Evolutionary conservation across 1,140 invertebrate genomes (phyloP).

Genomic region (Pollicipes pollicipes): DNA sequence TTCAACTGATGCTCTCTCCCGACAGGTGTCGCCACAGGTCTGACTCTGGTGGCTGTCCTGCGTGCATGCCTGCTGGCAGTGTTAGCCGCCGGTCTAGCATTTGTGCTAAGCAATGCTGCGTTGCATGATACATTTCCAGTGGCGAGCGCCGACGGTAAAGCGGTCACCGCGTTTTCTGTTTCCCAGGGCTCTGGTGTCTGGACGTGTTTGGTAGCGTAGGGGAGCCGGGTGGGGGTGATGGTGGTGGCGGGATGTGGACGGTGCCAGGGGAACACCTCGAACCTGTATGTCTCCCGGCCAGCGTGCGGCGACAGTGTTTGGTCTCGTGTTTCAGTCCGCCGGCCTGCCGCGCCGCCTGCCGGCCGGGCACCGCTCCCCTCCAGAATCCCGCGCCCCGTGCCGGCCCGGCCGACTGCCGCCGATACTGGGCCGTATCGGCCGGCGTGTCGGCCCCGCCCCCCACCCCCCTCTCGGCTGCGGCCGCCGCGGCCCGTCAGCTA

Average conservation of each 20-base stretch:
- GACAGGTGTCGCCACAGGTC: neutral
- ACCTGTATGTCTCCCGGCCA: too few relatives aligned
- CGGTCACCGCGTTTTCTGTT: neutral
- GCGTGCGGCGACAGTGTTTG: too few relatives aligned
- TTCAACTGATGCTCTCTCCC: too few relatives aligned
- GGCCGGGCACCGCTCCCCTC: neutral
- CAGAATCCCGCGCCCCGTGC: neutral
- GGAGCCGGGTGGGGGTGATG: neutral
- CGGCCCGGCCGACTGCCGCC: neutral
- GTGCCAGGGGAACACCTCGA: too few relatives aligned
- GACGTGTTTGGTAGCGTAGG: neutral
- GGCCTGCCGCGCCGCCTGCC: neutral
- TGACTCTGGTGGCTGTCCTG: neutral
- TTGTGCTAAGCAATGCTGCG: neutral
- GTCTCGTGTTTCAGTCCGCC: neutral
- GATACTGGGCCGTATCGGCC: neutral
- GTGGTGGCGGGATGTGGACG: neutral
- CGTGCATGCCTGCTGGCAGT: constrained; percentile 4
- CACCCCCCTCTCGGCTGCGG: neutral
- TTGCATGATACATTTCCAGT: neutral
- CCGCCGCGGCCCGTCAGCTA: too few relatives aligned
- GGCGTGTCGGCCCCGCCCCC: too few relatives aligned
- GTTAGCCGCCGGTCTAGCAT: neutral
- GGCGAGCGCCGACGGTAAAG: neutral
- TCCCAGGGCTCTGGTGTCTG: neutral